Base-by-base conservation (phyloP, 2,113 vertebrate species). In the Pachyramphus minor region DNA sequence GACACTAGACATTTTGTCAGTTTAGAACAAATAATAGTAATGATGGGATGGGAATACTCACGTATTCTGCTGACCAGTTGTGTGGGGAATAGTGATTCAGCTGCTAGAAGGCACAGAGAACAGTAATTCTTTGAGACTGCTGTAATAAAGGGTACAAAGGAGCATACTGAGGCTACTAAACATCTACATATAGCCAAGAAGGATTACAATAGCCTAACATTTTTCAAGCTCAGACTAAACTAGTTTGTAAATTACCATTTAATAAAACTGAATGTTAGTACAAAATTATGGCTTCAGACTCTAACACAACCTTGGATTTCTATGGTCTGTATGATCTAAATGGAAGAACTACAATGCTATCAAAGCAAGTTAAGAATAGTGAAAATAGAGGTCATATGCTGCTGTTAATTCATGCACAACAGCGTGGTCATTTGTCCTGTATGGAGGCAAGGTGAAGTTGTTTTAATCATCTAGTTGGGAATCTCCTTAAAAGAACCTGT, bases 1-100 rank as follows among this genome's bases (percentile, higher is more conserved):
- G 84, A 90, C 91, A 75, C 66, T 31, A 42, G 47, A 78, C n/a
- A 82, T 90, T 91, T 81, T 96, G 84, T 84, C 89, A 95, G 64
- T 60, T 95, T 60, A 76, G 37, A 89, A 58, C 47, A 94, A 94
- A 91, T 95, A 92, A 90, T 71, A 89, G 17, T 10, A 3, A 23
- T 56, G 73, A 76, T 87, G 60, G 18, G 24, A 59, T 87, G 87
- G 92, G 50, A 90, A 93, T 86, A 80, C 49, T 87, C 69, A 74
- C 0, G 1, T 69, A 81, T 47, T 87, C 44, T 87, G 31, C 84
- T 87, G 87, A 52, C 35, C 66, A n/a, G 6, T 78, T 89, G 25
- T 63, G 37, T 89, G 64, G 62, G 45, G 19, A 84, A 55, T 52
- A 11, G 19, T 50, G 66, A 72, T 66, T 81, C 84, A 59, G 68